These are phyloP conservation scores for Tetropium fuscum DNA, from an alignment of 2,888 invertebrate species.

Conservation along the genomic window DNA sequence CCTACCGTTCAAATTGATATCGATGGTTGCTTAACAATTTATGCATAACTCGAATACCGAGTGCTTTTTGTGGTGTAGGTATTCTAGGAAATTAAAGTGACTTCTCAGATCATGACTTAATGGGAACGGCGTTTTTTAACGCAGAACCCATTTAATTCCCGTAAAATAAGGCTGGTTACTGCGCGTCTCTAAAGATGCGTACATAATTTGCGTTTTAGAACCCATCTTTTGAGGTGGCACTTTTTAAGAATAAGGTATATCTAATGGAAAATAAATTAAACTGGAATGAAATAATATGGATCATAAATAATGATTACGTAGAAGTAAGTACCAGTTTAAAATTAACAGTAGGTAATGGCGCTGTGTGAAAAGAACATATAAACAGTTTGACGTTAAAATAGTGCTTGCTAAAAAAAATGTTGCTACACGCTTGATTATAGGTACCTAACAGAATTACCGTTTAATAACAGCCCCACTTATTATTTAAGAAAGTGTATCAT, in stretches of 20 bases:
- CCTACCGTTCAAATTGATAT: too few species aligned
- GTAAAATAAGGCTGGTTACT: slow-evolving; percentile 44
- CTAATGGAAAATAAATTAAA: slow-evolving; percentile 42
- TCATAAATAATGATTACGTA: slow-evolving; percentile 33
- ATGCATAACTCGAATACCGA: slow-evolving; percentile 34
- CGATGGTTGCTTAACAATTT: slow-evolving; percentile 32
- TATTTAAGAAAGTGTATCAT: slow-evolving; percentile 54
- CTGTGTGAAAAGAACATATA: slow-evolving; percentile 34
- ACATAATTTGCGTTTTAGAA: slow-evolving; percentile 44
- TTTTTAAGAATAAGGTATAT: slow-evolving; percentile 29
- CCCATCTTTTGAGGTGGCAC: slow-evolving; percentile 37
- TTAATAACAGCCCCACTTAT: slow-evolving; percentile 55
- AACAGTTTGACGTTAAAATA: slow-evolving; percentile 28
- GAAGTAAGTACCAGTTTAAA: slow-evolving; percentile 26
- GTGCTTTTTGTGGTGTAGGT: slow-evolving; percentile 25
- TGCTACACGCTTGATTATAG: slow-evolving; percentile 47
- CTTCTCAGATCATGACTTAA: slow-evolving; percentile 40
- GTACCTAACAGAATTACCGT: slow-evolving; percentile 52
- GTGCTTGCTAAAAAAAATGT: slow-evolving; percentile 27
- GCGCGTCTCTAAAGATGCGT: slow-evolving; percentile 46
- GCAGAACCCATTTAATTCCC: slow-evolving; percentile 41
- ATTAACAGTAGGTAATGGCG: slow-evolving; percentile 24
- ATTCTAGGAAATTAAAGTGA: slow-evolving; percentile 30
- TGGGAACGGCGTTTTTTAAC: slow-evolving; percentile 41
- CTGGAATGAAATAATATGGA: slow-evolving; percentile 34